A percentile compares a stretch with the other conserved stretches of the same genome.
Evolutionary conservation across 2,888 invertebrate genomes (phyloP).

Genomic region (Disparrhopalites patrizii): DNA sequence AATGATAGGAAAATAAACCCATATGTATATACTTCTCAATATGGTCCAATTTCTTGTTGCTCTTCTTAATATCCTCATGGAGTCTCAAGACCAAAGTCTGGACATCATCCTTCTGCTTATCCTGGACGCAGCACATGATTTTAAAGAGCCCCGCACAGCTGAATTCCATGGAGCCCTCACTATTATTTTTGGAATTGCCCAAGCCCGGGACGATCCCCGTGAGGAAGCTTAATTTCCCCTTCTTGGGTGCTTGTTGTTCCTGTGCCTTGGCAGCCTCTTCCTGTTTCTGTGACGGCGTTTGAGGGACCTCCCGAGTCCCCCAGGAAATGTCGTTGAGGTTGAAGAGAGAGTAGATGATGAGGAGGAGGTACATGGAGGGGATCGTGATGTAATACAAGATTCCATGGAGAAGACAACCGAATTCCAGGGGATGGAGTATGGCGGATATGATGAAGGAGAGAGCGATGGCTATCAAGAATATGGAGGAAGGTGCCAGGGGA

Average conservation of each 20-base stretch:
- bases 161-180: conserved; percentile 56
- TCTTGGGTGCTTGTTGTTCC: conserved; percentile 51
- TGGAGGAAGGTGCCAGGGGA: conserved; percentile 71
- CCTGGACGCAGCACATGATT: conserved; percentile 56
- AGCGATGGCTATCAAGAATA: conserved; percentile 75
- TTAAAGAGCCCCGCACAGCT: conserved; percentile 58
- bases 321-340: conserved; percentile 90
- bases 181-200: conserved; percentile 41
- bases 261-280: conserved; percentile 52
- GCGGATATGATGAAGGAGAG: conserved; percentile 58
- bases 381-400: conserved; percentile 84
- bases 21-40: conserved; percentile 52
- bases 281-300: conserved; percentile 55
- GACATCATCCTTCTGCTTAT: conserved; percentile 50
- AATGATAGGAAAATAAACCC: too few species aligned
- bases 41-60: conserved; percentile 53
- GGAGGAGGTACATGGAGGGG: conserved; percentile 85
- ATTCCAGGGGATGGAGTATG: conserved; percentile 74
- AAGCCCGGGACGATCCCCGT: conserved; percentile 41
- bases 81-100: conserved; percentile 54
- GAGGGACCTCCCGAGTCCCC: conserved; percentile 80
- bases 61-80: conserved; percentile 52
- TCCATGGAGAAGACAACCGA: conserved; percentile 68
- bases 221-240: conserved; percentile 50
- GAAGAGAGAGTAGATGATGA: conserved; percentile 86